These are phyloP conservation scores for Ceratosolen solmsi DNA, from an alignment of 1,140 invertebrate species.

Conservation along the genomic window DNA sequence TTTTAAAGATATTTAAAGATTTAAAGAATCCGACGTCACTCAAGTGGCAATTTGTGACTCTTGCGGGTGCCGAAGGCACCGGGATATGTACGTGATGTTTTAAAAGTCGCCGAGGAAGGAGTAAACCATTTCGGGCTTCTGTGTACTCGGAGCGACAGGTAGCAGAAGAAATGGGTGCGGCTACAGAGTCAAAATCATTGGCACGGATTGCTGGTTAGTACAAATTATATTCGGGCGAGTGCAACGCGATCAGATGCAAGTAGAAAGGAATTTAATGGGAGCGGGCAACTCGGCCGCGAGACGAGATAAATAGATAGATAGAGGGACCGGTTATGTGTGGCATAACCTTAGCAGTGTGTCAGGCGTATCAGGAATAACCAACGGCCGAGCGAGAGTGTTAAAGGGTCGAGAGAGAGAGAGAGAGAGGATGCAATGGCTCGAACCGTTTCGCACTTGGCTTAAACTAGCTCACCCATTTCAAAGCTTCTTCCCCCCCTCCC, in stretches of 20 bases:
- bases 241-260: not conserved
- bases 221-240: not conserved
- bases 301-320: not conserved
- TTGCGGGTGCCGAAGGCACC: too few relatives aligned
- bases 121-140: too few relatives aligned
- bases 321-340: not conserved
- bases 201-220: not conserved
- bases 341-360: not conserved
- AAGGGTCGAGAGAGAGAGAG: too few relatives aligned
- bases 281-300: not conserved
- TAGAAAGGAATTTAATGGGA: constrained; percentile 1
- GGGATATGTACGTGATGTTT: too few relatives aligned
- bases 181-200: not conserved
- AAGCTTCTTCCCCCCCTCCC: not conserved
- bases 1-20: too few relatives aligned
- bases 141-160: too few relatives aligned
- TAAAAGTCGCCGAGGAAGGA: too few relatives aligned
- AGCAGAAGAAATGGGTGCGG: too few relatives aligned
- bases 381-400: not conserved
- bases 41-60: too few relatives aligned
- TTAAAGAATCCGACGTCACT: too few relatives aligned
- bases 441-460: not conserved
- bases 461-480: not conserved
- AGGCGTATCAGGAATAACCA: not conserved
- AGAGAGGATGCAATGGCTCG: not conserved